Base-by-base conservation (phyloP, 2,888 invertebrate species). In the Nipponacmea schrenckii region DNA sequence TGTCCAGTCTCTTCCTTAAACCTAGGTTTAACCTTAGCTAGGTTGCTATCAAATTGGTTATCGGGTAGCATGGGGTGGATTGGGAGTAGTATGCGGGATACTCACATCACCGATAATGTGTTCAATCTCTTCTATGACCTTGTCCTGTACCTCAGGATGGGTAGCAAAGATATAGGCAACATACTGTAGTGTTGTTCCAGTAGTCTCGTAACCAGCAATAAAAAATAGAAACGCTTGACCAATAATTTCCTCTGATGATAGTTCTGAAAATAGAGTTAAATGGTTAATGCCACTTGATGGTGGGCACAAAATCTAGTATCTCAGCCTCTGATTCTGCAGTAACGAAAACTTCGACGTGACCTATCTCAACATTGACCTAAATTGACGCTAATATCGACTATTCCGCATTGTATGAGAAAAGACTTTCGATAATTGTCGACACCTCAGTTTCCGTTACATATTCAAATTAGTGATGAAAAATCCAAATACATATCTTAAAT, bases 191-290 rank as follows among this genome's bases (percentile, higher is more conserved):
- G 79, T 56, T 26, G 75, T 76, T 5, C 81, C 78, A n/a, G 81
- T 82, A 1, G 83, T 83, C 70, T 83, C 82, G 65, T 77, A 81
- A 0, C 82, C 83, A 65, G 82, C 83, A 17, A 79, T 45, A 65
- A 81, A 82, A 66, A 83, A 81, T 7, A 79, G 56, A 67, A 82
- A 77, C 1, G 76, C 74, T 64, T 81, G 79, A 2, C 71, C 79
- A 26, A 75, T 76, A 1, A 82, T 71, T 67, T 82, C 81, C 26
- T 80, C 76, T 15, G 68, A 74, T 15, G 77, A 78, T 65, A 82
- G 65, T 24, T 62, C 82, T 82, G 72, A 62, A 73, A 75, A 56
- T 26, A 68, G 2, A 31, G 17, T 26, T 7, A 67, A n/a, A 48
- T 66, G n/a, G 26, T 17, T n/a, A 66, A 44, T 44, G 15, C 46